Conservation (phyloP, 2,797 vertebrate genomes). For the Uromys caudimaculatus region DNA sequence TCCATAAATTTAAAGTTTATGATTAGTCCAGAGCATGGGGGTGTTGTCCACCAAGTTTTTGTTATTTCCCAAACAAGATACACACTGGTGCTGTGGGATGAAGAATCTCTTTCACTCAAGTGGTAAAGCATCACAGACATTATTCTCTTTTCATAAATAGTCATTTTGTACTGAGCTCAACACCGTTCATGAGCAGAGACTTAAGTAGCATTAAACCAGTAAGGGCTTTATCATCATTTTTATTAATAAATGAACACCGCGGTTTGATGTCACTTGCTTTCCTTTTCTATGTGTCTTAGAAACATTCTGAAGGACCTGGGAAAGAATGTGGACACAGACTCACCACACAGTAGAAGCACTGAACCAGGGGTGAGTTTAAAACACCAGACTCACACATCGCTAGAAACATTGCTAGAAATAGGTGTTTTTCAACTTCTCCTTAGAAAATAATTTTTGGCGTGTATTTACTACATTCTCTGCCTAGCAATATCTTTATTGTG, state of each 20-base stretch:
- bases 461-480: neutral
- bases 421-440: neutral
- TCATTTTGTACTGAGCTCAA: conserved; percentile 72
- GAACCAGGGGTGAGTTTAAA: neutral
- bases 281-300: conserved; percentile 62
- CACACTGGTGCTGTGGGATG: neutral
- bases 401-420: neutral
- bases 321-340: neutral
- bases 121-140: neutral
- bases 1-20: conserved; percentile 17
- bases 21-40: neutral
- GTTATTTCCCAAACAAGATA: neutral
- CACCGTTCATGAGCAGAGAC: neutral
- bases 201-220: conserved; percentile 23
- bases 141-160: neutral
- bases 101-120: neutral
- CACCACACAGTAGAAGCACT: neutral
- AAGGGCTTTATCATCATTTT: conserved; percentile 77
- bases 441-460: neutral
- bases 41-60: neutral
- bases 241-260: conserved; percentile 49
- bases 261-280: conserved; percentile 55
- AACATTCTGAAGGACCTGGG: neutral
- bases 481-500: neutral
- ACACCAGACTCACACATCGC: neutral